phyloP scores from a whole-genome alignment of 2,113 vertebrate species.

The Ivindomyrus marchei region DNA sequence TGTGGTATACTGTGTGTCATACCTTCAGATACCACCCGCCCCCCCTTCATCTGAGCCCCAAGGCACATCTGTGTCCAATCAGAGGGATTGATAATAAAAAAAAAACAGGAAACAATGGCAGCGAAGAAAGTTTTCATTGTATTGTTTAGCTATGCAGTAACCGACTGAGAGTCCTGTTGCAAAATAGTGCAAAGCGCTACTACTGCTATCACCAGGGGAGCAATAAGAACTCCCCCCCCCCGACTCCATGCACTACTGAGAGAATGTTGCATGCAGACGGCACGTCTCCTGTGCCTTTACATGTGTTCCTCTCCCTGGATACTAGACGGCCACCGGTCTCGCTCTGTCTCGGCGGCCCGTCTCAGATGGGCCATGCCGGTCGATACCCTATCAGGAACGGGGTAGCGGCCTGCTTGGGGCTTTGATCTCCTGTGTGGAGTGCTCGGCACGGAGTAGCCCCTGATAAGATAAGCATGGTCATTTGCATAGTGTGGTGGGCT shows the following conservation, averaged over 20 bases:
- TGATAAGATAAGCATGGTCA: slow-evolving; percentile 12
- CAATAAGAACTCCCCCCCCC: neutral
- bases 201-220: neutral
- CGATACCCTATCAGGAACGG: neutral
- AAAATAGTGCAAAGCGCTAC: neutral
- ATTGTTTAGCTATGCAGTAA: neutral
- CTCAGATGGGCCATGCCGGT: neutral
- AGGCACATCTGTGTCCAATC: slow-evolving; percentile 21
- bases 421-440: neutral
- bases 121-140: neutral
- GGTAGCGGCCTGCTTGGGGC: neutral
- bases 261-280: neutral
- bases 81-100: slow-evolving; percentile 4
- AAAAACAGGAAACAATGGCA: neutral
- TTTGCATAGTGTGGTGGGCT: neutral
- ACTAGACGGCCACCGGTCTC: neutral
- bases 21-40: neutral
- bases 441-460: neutral
- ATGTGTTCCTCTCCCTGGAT: neutral
- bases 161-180: neutral
- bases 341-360: slow-evolving; percentile 17
- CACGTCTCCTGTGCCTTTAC: neutral
- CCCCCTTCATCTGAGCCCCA: neutral
- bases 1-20: neutral
- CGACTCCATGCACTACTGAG: neutral